Evolutionary conservation across 2,113 vertebrate genomes (phyloP).

Genomic region (Corydoras sp.): DNA sequence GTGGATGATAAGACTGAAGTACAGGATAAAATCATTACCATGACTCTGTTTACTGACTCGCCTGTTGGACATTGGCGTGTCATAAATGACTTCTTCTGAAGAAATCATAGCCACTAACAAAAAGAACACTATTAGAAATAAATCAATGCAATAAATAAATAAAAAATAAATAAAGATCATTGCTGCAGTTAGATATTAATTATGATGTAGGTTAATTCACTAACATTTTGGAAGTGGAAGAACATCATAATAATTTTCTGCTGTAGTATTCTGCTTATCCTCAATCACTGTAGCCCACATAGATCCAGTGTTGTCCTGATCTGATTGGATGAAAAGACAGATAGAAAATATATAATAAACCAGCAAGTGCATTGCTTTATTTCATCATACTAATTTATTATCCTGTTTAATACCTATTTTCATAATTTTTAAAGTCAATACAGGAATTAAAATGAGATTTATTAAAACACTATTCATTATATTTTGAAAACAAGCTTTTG

Average conservation of each 20-base stretch:
- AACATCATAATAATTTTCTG: slow-evolving; percentile 53
- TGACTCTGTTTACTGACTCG: neutral
- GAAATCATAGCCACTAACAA: neutral
- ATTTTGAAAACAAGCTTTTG: no score
- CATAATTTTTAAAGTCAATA: no score
- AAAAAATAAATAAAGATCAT: neutral
- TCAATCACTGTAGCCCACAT: neutral
- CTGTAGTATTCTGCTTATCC: slow-evolving; percentile 7
- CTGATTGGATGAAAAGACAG: slow-evolving; percentile 12
- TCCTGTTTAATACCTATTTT: no score
- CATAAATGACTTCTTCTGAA: slow-evolving; percentile 50
- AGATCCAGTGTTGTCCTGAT: neutral
- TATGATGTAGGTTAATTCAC: slow-evolving; percentile 22
- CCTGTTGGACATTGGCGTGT: slow-evolving; percentile 48
- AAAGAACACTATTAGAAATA: neutral
- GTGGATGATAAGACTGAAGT: neutral
- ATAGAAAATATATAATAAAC: neutral
- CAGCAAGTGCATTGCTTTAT: no score
- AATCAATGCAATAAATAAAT: neutral
- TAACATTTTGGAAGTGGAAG: slow-evolving; percentile 49
- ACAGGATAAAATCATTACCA: slow-evolving; percentile 38
- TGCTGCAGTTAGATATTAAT: neutral
- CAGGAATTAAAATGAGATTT: no score
- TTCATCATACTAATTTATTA: no score
- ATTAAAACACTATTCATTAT: no score